phyloP scores from a whole-genome alignment of 2,113 vertebrate genomes.

The Mionectes macconnelli region DNA sequence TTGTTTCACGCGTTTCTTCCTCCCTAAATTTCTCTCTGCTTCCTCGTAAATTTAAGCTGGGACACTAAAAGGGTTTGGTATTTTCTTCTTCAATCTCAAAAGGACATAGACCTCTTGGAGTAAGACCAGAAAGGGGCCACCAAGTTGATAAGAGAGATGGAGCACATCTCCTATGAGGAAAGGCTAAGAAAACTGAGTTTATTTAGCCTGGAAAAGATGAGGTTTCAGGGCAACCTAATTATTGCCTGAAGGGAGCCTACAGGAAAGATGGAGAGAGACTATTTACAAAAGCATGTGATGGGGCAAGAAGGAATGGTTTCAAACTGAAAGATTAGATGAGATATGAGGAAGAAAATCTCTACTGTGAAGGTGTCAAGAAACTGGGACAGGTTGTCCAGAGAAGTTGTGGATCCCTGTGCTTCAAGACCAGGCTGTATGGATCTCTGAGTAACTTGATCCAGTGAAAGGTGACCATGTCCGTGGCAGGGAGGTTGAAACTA shows the following conservation, averaged over 20 bases:
- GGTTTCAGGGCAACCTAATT: not conserved
- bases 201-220: not conserved
- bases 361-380: not conserved
- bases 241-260: not conserved
- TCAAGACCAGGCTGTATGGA: not conserved
- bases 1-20: not conserved
- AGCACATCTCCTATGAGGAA: not conserved
- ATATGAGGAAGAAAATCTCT: not conserved
- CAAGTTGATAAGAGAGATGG: not conserved
- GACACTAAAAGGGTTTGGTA: not conserved
- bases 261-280: not conserved
- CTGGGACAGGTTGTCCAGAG: not conserved
- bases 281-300: not conserved
- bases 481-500: not conserved
- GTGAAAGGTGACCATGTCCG: not conserved
- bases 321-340: not conserved
- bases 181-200: not conserved
- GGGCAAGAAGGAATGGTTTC: not conserved
- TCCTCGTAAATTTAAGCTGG: not conserved
- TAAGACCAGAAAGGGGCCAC: fast-evolving
- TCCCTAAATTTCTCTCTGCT: not conserved
- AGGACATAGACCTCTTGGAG: not conserved
- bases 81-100: not conserved
- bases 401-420: not conserved
- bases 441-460: not conserved